Base-by-base conservation (phyloP, 2,797 vertebrate species). In the Gymnothorax javanicus region DNA sequence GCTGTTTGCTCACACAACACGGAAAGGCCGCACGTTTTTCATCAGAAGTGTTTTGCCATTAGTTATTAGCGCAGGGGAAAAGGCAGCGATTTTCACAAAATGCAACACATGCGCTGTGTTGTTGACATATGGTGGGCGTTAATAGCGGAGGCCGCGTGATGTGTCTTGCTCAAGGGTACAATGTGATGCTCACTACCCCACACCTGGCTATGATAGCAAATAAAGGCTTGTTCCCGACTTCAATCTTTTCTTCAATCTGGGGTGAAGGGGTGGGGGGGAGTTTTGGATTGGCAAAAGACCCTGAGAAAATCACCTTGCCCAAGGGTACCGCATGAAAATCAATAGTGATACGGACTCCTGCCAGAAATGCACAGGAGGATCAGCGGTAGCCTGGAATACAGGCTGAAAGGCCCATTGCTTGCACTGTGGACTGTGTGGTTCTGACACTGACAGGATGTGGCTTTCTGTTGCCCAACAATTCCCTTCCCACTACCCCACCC, bases 231-330 rank as follows among this genome's bases (percentile, higher is more conserved):
- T 23, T 6, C 50, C 73, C 8, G 3, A 52, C 4, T 43, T 20
- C 75, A 6, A 50, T 20, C 15, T 23, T 7, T 7, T 77, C 59
- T 13, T 13, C 4, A 27, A 6, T 11, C 5, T 27, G 77, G 87
- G 89, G 87, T 87, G 89, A 13, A 85, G 84, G 86, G 0, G n/a
- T 0, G 67, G 23, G 23, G 23, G 89, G 88, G 90, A 87, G 87
- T 89, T 2, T 79, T 79, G 54, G 9, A n/a, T 4, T 27, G 43
- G 15, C 15, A 50, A 6, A 20, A 62, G 3, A 92, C 89, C 92
- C 91, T 93, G 91, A 93, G 91, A 92, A 95, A 94, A 94, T 95
- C 94, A 94, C 95, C 95, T 95, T 95, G 93, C 94, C 90, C 94
- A 95, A 95, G 95, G 94, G 92, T 93, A 94, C 50, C 9, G 90